phyloP scores from a whole-genome alignment of 2,797 vertebrate genomes.

The Sitta carolinensis region DNA sequence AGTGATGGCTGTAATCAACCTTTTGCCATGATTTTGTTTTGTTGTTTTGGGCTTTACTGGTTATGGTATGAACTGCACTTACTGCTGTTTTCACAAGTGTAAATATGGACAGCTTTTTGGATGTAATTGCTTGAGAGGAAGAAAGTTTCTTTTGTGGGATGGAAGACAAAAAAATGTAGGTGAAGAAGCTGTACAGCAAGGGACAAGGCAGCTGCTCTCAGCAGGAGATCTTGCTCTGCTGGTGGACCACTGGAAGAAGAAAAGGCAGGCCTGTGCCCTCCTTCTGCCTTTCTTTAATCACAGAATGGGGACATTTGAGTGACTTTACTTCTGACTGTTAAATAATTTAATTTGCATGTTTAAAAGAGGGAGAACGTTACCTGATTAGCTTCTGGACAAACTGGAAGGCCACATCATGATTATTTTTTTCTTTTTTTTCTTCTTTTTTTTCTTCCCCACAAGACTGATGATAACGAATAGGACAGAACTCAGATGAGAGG shows the following conservation, averaged over 20 bases:
- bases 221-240: neutral
- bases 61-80: neutral
- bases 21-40: neutral
- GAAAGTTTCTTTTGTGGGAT: neutral
- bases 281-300: neutral
- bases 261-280: neutral
- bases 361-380: neutral
- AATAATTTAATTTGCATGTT: neutral
- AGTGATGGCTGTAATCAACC: neutral
- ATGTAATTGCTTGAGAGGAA: neutral
- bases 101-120: neutral
- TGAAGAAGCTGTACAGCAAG: neutral
- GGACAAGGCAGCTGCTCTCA: neutral
- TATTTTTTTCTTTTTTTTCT: accelerated
- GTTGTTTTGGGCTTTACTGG: neutral
- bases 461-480: neutral
- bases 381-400: neutral
- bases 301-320: neutral
- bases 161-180: neutral
- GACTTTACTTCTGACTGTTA: neutral
- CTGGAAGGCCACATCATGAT: neutral
- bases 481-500: neutral
- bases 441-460: neutral
- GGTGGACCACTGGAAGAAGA: neutral
- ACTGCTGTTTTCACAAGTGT: neutral